These are phyloP conservation scores for Rhinopomastus cyanomelas DNA, from an alignment of 2,113 vertebrate species.

Conservation along the genomic window DNA sequence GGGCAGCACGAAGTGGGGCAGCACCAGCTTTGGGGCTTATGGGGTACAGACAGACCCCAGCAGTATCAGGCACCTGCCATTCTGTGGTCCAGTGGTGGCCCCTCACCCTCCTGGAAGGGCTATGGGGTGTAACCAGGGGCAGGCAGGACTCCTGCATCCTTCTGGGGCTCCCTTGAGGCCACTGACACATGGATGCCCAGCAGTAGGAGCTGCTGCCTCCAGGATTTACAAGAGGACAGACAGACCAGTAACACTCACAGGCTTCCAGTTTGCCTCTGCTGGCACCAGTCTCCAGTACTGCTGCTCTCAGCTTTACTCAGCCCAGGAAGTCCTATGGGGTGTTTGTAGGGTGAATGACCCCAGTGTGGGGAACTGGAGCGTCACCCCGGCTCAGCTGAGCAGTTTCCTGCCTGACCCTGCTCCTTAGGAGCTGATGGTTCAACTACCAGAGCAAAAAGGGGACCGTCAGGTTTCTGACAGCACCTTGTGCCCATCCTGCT, in stretches of 20 bases:
- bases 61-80: background rate
- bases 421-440: rapidly evolving
- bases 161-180: background rate
- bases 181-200: background rate
- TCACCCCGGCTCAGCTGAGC: background rate
- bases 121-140: background rate
- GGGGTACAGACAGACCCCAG: background rate
- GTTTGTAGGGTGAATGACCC: background rate
- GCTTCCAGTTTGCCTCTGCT: background rate
- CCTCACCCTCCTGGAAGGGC: background rate
- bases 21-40: background rate
- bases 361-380: background rate
- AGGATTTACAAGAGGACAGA: background rate
- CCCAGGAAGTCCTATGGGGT: rapidly evolving
- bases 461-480: background rate
- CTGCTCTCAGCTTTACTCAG: background rate
- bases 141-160: background rate
- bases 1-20: background rate
- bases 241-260: background rate
- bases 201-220: rapidly evolving
- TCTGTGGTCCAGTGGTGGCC: background rate
- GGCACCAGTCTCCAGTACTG: background rate
- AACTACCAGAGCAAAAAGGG: too few relatives aligned
- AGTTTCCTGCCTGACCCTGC: background rate
- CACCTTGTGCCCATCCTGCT: background rate